A percentile compares a stretch with the other conserved stretches of the same genome.
Conservation (phyloP, 2,113 vertebrate genomes). For the Phrynocephalus versicolor region DNA sequence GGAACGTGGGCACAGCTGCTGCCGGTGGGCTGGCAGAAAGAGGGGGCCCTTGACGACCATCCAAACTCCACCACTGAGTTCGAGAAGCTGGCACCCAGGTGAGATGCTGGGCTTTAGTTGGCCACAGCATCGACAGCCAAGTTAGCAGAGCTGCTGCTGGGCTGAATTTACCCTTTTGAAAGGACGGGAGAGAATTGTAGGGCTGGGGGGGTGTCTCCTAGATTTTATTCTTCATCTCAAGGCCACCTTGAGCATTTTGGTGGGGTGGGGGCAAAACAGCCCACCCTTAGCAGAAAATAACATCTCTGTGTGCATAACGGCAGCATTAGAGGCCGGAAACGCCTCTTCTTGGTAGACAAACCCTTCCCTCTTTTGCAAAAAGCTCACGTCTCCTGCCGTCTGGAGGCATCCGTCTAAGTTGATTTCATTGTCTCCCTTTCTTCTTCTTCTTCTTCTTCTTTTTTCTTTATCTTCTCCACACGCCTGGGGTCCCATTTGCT, state of each 20-base stretch:
- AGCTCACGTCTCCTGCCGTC: neutral
- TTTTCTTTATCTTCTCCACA: neutral
- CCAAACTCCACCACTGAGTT: neutral
- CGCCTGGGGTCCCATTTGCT: neutral
- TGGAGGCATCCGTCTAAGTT: neutral
- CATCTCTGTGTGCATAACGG: neutral
- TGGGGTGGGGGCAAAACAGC: neutral
- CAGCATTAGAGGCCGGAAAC: neutral
- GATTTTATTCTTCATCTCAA: neutral
- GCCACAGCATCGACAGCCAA: too few relatives aligned
- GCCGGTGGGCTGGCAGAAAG: too few relatives aligned
- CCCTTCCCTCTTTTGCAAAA: fast-evolving
- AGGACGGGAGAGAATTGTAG: too few relatives aligned
- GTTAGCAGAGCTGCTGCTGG: too few relatives aligned
- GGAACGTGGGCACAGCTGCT: neutral
- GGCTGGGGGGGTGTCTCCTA: neutral
- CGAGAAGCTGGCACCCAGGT: too few relatives aligned
- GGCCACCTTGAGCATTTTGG: neutral
- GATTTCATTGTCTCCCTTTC: constrained; percentile 2
- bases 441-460: fast-evolving
- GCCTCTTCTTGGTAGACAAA: neutral
- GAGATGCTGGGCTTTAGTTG: too few relatives aligned
- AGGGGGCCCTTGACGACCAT: too few relatives aligned
- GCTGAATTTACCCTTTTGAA: too few relatives aligned
- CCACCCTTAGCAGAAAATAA: neutral